phyloP scores from a whole-genome alignment of 2,797 vertebrate genomes.

The Notamacropus eugenii region DNA sequence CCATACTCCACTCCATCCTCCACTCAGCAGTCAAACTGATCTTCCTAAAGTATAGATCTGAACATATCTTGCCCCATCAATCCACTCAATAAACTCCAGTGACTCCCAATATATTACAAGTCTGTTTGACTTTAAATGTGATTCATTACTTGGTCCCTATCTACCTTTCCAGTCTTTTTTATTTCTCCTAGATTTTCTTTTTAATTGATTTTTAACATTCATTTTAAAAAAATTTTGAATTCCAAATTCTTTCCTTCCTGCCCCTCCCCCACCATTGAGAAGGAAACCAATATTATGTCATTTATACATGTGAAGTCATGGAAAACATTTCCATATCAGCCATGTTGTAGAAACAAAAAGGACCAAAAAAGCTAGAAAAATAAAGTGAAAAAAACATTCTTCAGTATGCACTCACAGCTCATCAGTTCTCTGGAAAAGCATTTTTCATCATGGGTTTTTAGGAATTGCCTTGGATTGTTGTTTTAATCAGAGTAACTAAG shows the following conservation, averaged over 20 bases:
- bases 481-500: neutral
- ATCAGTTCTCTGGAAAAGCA: neutral
- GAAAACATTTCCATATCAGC: neutral
- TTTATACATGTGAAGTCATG: neutral
- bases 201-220: neutral
- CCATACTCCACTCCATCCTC: neutral
- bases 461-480: neutral
- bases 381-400: neutral
- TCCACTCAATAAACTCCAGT: neutral
- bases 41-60: neutral
- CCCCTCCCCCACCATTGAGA: neutral
- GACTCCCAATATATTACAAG: too few relatives aligned
- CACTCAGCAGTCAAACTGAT: neutral
- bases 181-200: neutral
- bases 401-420: neutral
- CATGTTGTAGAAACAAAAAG: neutral
- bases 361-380: neutral
- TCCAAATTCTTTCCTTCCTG: neutral
- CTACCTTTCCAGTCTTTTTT: neutral
- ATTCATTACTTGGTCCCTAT: neutral
- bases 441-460: neutral
- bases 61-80: neutral
- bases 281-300: neutral
- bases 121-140: neutral
- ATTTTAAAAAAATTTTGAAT: neutral